These are phyloP conservation scores for Cariama cristata DNA, from an alignment of 2,113 vertebrate species.

Conservation along the genomic window DNA sequence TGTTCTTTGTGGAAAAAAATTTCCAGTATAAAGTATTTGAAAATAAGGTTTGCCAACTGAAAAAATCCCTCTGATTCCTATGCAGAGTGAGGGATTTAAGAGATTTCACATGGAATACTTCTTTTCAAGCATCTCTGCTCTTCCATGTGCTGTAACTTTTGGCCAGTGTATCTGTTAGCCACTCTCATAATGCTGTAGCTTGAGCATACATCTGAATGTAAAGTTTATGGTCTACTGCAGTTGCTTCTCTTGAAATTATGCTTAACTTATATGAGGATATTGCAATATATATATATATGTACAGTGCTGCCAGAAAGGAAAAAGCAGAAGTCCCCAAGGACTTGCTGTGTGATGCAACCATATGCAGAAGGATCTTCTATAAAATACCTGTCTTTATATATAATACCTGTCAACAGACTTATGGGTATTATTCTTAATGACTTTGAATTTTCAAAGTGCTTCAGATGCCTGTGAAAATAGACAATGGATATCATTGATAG, in stretches of 20 bases:
- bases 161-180: accelerated
- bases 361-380: not conserved
- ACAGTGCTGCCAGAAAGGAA: not conserved
- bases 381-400: not conserved
- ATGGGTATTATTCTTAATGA: not conserved
- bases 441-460: not conserved
- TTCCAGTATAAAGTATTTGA: not conserved
- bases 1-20: not conserved
- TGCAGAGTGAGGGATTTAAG: not conserved
- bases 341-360: not conserved
- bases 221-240: not conserved
- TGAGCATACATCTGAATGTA: not conserved
- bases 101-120: not conserved
- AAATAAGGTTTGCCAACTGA: not conserved
- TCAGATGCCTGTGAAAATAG: not conserved
- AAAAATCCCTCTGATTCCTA: accelerated
- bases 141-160: not conserved
- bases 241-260: not conserved
- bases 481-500: not conserved
- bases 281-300: accelerated
- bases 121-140: not conserved
- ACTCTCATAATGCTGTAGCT: not conserved
- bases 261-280: not conserved
- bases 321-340: not conserved
- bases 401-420: not conserved